Evolutionary conservation across 2,888 invertebrate genomes (phyloP).

Genomic region (Mactromeris polynyma): DNA sequence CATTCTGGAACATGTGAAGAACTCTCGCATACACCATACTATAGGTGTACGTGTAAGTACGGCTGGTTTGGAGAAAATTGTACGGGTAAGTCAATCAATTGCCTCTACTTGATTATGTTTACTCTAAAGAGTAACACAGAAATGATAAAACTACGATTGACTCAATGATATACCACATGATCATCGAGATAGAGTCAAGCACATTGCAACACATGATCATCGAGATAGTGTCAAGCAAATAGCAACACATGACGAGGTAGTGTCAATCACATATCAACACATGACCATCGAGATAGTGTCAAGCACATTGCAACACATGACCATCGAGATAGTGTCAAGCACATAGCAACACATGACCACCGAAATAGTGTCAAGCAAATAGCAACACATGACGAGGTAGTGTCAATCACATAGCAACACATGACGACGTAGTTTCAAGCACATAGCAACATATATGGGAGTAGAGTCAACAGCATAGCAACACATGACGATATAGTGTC

Average conservation of each 20-base stretch:
- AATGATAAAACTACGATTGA: not conserved
- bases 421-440: no score
- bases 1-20: not conserved
- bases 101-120: no score
- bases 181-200: not conserved
- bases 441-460: not conserved
- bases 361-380: not conserved
- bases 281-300: no score
- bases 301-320: no score
- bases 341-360: not conserved
- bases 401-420: not conserved
- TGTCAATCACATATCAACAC: not conserved
- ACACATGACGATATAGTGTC: not conserved
- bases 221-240: not conserved
- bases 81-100: not conserved
- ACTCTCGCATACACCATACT: not conserved
- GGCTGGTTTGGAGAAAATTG: constrained; percentile 4
- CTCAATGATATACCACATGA: not conserved
- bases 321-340: not conserved
- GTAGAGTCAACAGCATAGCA: not conserved
- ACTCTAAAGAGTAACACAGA: no score
- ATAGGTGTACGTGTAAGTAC: not conserved
- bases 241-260: not conserved
- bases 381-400: not conserved
- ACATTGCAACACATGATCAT: not conserved